phyloP scores from a whole-genome alignment of 2,797 vertebrate species.

The Zenarchopterus dispar region DNA sequence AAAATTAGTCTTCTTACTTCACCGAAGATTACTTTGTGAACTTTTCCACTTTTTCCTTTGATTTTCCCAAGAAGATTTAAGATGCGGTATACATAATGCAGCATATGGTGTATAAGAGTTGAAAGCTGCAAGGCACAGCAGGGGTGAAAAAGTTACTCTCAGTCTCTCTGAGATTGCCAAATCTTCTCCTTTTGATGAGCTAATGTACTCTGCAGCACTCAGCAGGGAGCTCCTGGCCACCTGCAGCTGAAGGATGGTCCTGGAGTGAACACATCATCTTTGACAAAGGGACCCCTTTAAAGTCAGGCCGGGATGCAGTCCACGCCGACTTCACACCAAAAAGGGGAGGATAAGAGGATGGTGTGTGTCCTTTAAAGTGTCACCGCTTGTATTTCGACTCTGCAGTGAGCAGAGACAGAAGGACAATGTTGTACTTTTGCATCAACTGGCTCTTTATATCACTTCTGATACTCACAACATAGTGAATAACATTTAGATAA shows the following conservation, averaged over 20 bases:
- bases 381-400: too few species aligned
- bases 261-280: conserved; percentile 58
- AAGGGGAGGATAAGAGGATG: neutral
- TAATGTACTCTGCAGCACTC: conserved; percentile 73
- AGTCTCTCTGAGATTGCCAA: conserved; percentile 36
- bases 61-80: conserved; percentile 14
- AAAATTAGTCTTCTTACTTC: conserved; percentile 27
- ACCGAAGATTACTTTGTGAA: conserved; percentile 25
- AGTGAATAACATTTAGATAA: too few species aligned
- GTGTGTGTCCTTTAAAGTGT: neutral
- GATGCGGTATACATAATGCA: conserved; percentile 20
- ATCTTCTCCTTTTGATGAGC: conserved; percentile 78
- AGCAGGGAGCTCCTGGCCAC: conserved; percentile 75
- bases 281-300: conserved; percentile 64
- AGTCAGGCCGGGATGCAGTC: conserved; percentile 50
- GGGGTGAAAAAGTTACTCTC: conserved; percentile 28
- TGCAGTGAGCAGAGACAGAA: too few species aligned
- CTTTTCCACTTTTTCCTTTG: conserved; percentile 20
- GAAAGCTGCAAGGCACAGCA: conserved; percentile 15
- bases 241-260: conserved; percentile 70
- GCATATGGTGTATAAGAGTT: neutral
- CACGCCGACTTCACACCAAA: conserved; percentile 27
- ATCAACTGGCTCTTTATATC: too few species aligned
- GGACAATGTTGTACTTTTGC: too few species aligned
- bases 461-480: too few species aligned